Base-by-base conservation (phyloP, 1,140 invertebrate species). In the Achroia grisella region DNA sequence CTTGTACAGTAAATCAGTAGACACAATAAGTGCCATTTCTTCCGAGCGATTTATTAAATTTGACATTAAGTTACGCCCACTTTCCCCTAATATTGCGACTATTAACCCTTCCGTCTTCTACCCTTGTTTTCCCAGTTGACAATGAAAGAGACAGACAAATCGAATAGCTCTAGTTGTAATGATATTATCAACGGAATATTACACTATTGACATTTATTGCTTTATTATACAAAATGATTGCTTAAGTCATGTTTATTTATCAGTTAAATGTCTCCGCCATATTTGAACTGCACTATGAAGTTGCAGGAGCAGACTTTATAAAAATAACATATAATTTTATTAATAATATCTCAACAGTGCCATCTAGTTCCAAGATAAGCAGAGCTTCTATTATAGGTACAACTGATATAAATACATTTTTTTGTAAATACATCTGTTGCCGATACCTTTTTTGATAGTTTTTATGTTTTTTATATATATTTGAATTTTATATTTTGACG, bases 21-120 rank as follows among this genome's bases (percentile, higher is more conserved):
- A 23, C 40, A 33, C 30, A 39, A 40, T 41, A 42, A 44, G 23
- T 40, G 35, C 53, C 47, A 56, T 68, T 55, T 49, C 61, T 77
- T 76, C 61, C 66, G 56, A 30, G 48, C 63, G 60, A 81, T 81
- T 78, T 77, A 70, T 78, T 76, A 73, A 59, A 71, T 67, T 56
- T 70, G 77, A 75, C 77, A 62, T 66, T 35, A 45, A 52, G 59
- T 52, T 50, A 68, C 77, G 75, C 77, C 77, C 60, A 71, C 63
- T 73, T 71, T 62, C 48, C 69, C 74, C 69, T 75, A 65, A 46
- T 46, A 28, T 14, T 27, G 32, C 33, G 17, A 39, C 34, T 39
- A 12, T 15, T 10, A 42, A 41, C 43, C 48, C 49, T 44, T 39
- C 37, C 28, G 10, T 44, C 30, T 12, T 17, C 30, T 8, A 36